These are phyloP conservation scores for Cryptosula pallasiana DNA, from an alignment of 2,888 invertebrate species.

Conservation along the genomic window DNA sequence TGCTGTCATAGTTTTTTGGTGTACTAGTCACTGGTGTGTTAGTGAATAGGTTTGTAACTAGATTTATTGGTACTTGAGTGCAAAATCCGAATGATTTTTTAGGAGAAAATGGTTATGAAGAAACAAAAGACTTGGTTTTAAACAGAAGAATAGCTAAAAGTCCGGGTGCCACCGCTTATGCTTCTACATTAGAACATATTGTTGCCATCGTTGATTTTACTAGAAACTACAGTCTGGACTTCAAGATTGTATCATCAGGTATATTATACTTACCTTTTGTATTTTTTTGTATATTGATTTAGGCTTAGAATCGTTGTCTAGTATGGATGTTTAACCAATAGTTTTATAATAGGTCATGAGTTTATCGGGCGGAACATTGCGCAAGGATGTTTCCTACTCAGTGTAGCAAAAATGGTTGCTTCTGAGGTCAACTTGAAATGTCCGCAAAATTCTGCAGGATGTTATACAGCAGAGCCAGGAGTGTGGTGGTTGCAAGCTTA, in stretches of 20 bases:
- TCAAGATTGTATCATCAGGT: neutral
- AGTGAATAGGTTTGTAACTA: no score
- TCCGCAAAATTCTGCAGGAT: neutral
- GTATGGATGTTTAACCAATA: no score
- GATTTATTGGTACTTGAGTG: no score
- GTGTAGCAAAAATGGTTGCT: slow-evolving; percentile 24
- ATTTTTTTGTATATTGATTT: no score
- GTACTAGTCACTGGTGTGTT: no score
- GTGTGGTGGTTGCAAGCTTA: slow-evolving; percentile 27
- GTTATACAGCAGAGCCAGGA: slow-evolving; percentile 25
- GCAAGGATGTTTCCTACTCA: slow-evolving; percentile 25
- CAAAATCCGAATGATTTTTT: no score
- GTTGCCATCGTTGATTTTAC: neutral
- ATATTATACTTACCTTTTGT: no score
- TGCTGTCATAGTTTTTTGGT: no score
- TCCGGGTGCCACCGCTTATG: neutral
- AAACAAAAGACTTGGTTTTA: neutral
- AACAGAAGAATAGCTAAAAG: neutral
- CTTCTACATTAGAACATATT: neutral
- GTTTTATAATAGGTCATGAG: slow-evolving; percentile 26
- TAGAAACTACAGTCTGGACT: neutral
- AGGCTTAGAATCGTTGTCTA: no score
- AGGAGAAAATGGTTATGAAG: neutral
- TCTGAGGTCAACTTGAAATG: neutral
- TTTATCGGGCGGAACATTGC: slow-evolving; percentile 26